Evolutionary conservation across 1,140 invertebrate genomes (phyloP).

Genomic region (Melanaphis sacchari): DNA sequence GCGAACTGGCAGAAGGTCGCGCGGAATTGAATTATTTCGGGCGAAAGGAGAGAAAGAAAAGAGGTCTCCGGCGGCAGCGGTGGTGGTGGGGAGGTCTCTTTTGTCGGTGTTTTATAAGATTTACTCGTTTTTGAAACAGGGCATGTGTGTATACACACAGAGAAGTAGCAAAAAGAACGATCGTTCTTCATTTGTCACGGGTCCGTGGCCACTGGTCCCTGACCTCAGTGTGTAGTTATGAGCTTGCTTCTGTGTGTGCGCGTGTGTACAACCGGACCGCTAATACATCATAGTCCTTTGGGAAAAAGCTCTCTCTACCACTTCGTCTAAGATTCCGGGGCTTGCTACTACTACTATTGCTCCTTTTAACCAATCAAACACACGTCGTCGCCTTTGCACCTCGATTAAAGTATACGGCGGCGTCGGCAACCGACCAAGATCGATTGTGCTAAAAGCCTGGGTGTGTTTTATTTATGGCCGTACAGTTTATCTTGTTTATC

Average conservation of each 20-base stretch:
- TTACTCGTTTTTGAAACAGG: conserved; percentile 51
- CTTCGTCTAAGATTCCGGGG: not conserved
- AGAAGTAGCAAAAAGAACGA: conserved; percentile 50
- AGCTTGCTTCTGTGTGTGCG: conserved; percentile 1
- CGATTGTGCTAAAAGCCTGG: conserved; percentile 56
- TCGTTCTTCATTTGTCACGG: conserved; percentile 58
- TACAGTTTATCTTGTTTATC: conserved; percentile 53
- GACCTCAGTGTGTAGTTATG: conserved; percentile 41
- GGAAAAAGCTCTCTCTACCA: conserved; percentile 16
- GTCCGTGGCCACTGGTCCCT: conserved; percentile 54
- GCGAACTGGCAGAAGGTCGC: not conserved
- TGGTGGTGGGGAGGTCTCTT: not conserved
- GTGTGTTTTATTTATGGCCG: conserved; percentile 55
- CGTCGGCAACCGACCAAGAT: conserved; percentile 42
- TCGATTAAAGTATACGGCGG: conserved; percentile 7
- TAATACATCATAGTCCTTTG: conserved; percentile 54
- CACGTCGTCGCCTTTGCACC: conserved; percentile 50
- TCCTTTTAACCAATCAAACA: conserved; percentile 50
- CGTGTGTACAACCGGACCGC: conserved; percentile 37
- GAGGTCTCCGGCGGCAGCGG: not conserved
- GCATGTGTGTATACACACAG: not conserved
- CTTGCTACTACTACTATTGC: not conserved
- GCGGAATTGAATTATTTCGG: conserved; percentile 50
- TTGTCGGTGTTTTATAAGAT: conserved; percentile 57
- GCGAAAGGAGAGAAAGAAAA: conserved; percentile 38